Conservation (phyloP, 2,888 invertebrate genomes). For the Torymus texanus region DNA sequence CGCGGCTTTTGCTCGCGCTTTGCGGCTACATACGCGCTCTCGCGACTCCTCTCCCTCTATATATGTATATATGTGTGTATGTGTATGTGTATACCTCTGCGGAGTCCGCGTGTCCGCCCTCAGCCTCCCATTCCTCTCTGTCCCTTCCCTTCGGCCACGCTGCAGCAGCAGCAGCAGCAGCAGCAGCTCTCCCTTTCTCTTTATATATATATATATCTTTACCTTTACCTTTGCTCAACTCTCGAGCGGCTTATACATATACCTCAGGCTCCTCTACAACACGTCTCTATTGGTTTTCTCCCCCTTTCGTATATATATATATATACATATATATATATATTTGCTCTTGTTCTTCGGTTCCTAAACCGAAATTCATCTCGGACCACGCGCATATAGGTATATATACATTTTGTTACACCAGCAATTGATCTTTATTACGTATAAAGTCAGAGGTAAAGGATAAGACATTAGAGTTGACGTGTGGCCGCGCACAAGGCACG, state of each 20-base stretch:
- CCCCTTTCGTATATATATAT: neutral
- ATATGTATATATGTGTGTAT: no score
- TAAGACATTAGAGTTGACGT: no score
- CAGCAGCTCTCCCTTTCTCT: neutral
- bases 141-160: neutral
- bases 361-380: no score
- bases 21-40: neutral
- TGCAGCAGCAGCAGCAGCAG: no score
- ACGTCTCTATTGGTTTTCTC: constrained; percentile 25
- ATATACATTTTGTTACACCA: no score
- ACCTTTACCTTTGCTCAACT: constrained; percentile 39
- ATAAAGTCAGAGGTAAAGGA: no score
- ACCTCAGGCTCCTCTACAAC: constrained; percentile 11
- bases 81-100: neutral
- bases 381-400: no score
- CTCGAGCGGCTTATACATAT: constrained; percentile 15
- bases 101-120: constrained; percentile 3
- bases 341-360: no score
- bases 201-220: neutral
- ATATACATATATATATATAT: no score
- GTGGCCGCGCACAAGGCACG: no score
- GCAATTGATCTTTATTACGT: no score
- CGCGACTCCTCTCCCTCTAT: neutral
- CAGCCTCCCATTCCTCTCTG: constrained; percentile 24
- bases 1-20: constrained; percentile 21